Base-by-base conservation (phyloP, 2,113 vertebrate genomes). In the Lophura nycthemera region DNA sequence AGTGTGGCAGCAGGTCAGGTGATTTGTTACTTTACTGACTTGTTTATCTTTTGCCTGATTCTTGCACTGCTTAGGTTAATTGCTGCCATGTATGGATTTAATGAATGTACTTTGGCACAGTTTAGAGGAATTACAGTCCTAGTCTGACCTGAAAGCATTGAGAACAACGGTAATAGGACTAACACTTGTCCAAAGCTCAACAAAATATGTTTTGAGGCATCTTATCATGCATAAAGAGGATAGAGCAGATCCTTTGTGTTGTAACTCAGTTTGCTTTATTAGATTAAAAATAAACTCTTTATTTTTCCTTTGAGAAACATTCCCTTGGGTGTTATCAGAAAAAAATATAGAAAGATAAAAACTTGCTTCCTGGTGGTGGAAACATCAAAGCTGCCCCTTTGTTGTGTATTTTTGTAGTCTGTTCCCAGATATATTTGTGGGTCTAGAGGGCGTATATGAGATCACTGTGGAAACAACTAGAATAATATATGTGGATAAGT, bases 251-350 rank as follows among this genome's bases (percentile, higher is more conserved):
- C 61, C 47, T 79, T 85, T 60, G 65, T 59, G 14, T 34, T 70
- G 50, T 63, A 81, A 11, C 47, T 87, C 25, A 10, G 29, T 77
- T 91, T 59, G 88, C 77, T 93, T 86, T 66, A 54, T 86, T 77
- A 67, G 69, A 69, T 45, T 93, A 93, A 74, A 92, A 92, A 83
- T 30, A 93, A 83, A 45, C 72, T 65, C 75, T 90, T 83, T 88
- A 59, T 86, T 83, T 84, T 83, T 59, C 88, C 52, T 66, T 77
- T 78, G 83, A 78, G 83, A 71, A 84, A 47, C 29, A 2, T 75
- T 67, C 61, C 57, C 81, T 32, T 71, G 77, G 42, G 86, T 89
- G 70, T 88, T 92, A 94, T 59, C 92, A 87, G 80, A 63, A 88
- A 74, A 96, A 88, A 40, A 32, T 17, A 83, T 50, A 45, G 61